Evolutionary conservation across 2,113 vertebrate species (phyloP).

Genomic region (Ardeotis arabs): DNA sequence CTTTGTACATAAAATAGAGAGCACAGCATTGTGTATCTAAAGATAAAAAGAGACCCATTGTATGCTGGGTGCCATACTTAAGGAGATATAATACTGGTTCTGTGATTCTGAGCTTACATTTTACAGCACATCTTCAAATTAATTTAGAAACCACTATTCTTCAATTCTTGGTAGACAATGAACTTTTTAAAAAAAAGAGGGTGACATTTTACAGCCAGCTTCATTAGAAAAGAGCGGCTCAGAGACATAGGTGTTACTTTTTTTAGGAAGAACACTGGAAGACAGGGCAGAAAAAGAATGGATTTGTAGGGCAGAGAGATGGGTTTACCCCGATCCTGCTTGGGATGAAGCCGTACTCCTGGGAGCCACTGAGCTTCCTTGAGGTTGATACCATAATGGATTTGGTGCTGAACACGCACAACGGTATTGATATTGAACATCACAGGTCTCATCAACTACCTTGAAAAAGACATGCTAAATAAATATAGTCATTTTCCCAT

Average conservation of each 20-base stretch:
- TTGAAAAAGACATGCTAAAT: background rate
- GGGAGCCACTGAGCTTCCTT: background rate
- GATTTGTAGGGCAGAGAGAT: background rate
- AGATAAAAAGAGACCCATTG: conserved; percentile 9
- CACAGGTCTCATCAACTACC: background rate
- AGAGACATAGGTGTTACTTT: background rate
- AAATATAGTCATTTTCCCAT: background rate
- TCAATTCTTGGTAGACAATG: background rate
- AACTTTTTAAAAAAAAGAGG: background rate
- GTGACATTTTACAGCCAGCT: background rate
- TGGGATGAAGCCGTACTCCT: background rate
- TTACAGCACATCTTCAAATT: conserved; percentile 15
- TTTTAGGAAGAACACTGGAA: background rate
- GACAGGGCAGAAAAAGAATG: background rate
- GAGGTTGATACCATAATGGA: background rate
- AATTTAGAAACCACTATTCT: conserved; percentile 9
- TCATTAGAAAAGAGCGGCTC: background rate
- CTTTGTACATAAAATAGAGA: conserved; percentile 45
- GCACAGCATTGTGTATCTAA: conserved; percentile 22
- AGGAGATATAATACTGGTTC: background rate
- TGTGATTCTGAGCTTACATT: background rate
- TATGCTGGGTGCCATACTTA: background rate
- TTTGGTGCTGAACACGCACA: background rate
- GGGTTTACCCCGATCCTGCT: background rate
- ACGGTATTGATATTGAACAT: background rate